Conservation (phyloP, 1,140 invertebrate species). For the Drosophila lacertosa region DNA sequence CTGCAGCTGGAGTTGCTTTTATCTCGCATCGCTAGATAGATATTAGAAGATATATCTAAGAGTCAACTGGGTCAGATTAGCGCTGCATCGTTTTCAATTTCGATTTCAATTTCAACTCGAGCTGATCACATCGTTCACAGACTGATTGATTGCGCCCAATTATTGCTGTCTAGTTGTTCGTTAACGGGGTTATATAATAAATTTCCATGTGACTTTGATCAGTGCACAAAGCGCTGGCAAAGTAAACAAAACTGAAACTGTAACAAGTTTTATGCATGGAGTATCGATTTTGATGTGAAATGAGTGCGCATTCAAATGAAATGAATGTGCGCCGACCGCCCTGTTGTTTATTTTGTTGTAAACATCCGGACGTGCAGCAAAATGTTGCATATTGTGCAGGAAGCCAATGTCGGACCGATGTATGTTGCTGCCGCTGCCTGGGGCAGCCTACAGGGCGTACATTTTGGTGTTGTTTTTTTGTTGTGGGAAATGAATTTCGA, state of each 20-base stretch:
- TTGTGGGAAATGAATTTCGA: constrained; percentile 44
- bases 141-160: constrained; percentile 74
- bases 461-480: constrained; percentile 39
- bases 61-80: constrained; percentile 76
- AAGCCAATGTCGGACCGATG: constrained; percentile 45
- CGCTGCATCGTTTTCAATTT: constrained; percentile 60
- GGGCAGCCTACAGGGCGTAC: constrained; percentile 57
- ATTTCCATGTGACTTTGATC: constrained; percentile 76
- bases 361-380: constrained; percentile 80
- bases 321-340: constrained; percentile 22
- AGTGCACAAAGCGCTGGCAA: constrained; percentile 47
- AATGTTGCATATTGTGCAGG: constrained; percentile 79
- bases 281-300: constrained; percentile 50
- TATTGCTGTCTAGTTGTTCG: constrained; percentile 43
- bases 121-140: constrained; percentile 55
- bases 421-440: constrained; percentile 26
- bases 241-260: constrained; percentile 67
- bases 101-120: constrained; percentile 48
- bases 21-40: constrained; percentile 16
- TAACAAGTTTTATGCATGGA: constrained; percentile 59
- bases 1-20: constrained; percentile 36
- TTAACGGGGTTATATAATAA: constrained; percentile 70
- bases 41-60: constrained; percentile 13
- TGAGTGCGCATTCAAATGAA: constrained; percentile 51
- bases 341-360: constrained; percentile 77